Evolutionary conservation across 2,888 invertebrate genomes (phyloP).

Genomic region (Diarsia dahlii): DNA sequence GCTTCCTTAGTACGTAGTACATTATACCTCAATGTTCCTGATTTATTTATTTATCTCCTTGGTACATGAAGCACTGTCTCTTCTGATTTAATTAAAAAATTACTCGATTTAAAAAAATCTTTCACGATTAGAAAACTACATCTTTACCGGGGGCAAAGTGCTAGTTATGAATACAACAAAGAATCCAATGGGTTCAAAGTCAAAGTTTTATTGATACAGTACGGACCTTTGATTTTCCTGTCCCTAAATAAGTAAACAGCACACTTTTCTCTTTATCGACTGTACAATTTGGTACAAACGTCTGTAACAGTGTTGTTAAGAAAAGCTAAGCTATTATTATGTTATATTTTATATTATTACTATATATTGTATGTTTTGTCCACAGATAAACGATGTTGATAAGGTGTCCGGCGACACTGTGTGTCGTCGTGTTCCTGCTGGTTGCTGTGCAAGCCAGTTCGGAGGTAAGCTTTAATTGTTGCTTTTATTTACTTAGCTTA

Average conservation of each 20-base stretch:
- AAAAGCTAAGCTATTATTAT: conserved; percentile 74
- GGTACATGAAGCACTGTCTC: too few species aligned
- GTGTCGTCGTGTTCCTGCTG: conserved; percentile 92
- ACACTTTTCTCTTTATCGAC: background rate
- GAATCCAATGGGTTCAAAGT: too few species aligned
- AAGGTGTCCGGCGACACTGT: conserved; percentile 93
- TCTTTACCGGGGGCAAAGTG: too few species aligned
- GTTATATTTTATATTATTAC: too few species aligned
- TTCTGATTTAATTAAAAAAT: too few species aligned
- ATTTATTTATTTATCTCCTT: too few species aligned
- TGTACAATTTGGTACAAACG: conserved; percentile 28
- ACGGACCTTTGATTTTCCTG: background rate
- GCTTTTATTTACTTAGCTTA: conserved; percentile 31
- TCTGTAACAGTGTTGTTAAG: conserved; percentile 31
- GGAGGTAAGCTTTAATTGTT: conserved; percentile 89
- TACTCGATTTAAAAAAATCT: too few species aligned
- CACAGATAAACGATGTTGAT: conserved; percentile 94
- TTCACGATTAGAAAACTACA: too few species aligned
- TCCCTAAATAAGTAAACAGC: background rate
- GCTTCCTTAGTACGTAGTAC: too few species aligned
- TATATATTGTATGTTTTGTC: conserved; percentile 77
- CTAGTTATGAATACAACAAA: background rate
- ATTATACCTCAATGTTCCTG: too few species aligned
- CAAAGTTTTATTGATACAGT: background rate
- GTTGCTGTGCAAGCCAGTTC: conserved; percentile 90